These are phyloP conservation scores for Myiotriccus ornatus DNA, from an alignment of 2,797 vertebrate species.

Conservation along the genomic window DNA sequence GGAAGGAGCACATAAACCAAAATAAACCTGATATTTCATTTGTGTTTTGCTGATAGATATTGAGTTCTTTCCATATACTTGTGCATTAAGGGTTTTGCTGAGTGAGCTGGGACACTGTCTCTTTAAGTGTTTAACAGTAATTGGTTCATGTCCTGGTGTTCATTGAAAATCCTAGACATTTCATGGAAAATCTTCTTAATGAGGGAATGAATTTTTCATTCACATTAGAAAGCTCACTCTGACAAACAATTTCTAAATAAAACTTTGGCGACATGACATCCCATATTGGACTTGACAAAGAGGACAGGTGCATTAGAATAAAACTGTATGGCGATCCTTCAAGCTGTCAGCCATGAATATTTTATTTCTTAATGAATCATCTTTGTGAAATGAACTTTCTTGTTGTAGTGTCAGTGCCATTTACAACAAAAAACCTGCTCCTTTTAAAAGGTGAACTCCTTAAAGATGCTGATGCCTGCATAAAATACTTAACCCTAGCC, in stretches of 20 bases:
- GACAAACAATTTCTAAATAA: constrained; percentile 91
- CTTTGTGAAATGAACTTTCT: constrained; percentile 88
- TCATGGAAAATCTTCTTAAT: constrained; percentile 89
- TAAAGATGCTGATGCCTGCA: constrained; percentile 76
- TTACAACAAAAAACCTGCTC: constrained; percentile 81
- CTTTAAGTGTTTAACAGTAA: constrained; percentile 89
- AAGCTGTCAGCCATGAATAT: constrained; percentile 97
- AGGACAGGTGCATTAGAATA: constrained; percentile 99
- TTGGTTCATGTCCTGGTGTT: constrained; percentile 87
- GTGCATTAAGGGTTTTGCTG: constrained; percentile 76
- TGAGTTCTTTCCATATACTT: constrained; percentile 64
- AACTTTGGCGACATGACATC: constrained; percentile 90
- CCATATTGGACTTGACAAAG: constrained; percentile 97
- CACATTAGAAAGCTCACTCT: constrained; percentile 84
- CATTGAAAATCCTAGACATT: constrained; percentile 88
- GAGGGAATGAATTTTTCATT: constrained; percentile 93
- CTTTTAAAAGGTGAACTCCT: constrained; percentile 79
- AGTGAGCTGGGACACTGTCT: constrained; percentile 77
- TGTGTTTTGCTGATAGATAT: constrained; percentile 55
- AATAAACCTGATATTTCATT: constrained; percentile 66
- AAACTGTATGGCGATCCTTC: constrained; percentile 96
- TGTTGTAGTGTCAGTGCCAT: constrained; percentile 84
- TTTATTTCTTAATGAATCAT: constrained; percentile 94
- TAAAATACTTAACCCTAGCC: constrained; percentile 73
- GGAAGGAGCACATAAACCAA: background rate